A percentile compares a stretch with the other conserved stretches of the same genome.
These are phyloP conservation scores for Taurulus bubalis DNA, from an alignment of 2,113 vertebrate species.

Conservation along the genomic window DNA sequence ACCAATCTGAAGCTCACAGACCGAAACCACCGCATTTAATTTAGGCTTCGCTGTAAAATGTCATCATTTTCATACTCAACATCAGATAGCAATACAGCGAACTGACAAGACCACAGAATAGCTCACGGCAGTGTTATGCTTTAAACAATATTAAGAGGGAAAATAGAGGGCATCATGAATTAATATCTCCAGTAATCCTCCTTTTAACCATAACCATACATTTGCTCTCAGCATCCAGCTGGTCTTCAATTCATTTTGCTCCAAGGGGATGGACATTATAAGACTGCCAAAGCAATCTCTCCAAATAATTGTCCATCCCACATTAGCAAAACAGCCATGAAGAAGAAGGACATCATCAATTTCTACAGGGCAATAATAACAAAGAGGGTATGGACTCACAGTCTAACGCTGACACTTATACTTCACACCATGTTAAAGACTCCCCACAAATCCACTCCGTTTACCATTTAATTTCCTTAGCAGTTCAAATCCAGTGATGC, in stretches of 20 bases:
- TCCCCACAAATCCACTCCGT: constrained; percentile 25
- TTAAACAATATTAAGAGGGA: constrained; percentile 26
- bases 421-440: constrained; percentile 70
- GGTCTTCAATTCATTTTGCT: constrained; percentile 61
- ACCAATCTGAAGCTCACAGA: constrained; percentile 42
- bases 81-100: constrained; percentile 54
- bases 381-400: constrained; percentile 62
- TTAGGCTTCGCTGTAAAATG: constrained; percentile 31
- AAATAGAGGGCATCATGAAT: constrained; percentile 47
- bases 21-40: constrained; percentile 41
- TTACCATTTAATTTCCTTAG: constrained; percentile 54
- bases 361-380: constrained; percentile 75
- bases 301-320: constrained; percentile 65
- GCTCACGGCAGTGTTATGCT: constrained; percentile 19
- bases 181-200: constrained; percentile 32
- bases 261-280: constrained; percentile 65
- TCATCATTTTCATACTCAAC: constrained; percentile 53
- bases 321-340: constrained; percentile 78
- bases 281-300: constrained; percentile 55
- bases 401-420: constrained; percentile 58
- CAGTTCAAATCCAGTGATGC: constrained; percentile 62
- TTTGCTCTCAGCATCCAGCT: constrained; percentile 33
- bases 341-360: constrained; percentile 72
- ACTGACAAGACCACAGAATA: constrained; percentile 38
- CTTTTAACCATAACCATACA: constrained; percentile 33